Base-by-base conservation (phyloP, 2,113 vertebrate genomes). In the Eidolon helvum region DNA sequence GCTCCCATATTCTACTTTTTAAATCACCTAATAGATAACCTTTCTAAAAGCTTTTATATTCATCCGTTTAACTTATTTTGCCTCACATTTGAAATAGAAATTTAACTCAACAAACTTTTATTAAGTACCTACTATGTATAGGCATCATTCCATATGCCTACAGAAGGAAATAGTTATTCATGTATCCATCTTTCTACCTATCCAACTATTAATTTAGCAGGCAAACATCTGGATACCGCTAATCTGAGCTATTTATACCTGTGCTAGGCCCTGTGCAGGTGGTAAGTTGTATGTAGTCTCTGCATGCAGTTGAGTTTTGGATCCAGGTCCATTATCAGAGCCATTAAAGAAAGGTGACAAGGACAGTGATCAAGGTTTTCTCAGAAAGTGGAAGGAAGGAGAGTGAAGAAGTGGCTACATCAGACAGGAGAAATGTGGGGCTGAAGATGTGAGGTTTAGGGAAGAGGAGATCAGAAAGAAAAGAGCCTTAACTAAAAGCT, bases 401-500 rank as follows among this genome's bases (percentile, higher is more conserved):
- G 8, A 9, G n/a, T 19, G 16, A 33, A 57, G 1, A 8, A 35
- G 35, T 88, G 16, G 22, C 8, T 79, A 40, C 16, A 28, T 50
- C 11, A 78, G 30, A 72, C 7, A 68, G 50, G 91, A 33, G 1
- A 43, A 83, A 83, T 50, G 2, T 22, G 2, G 4, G 35, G 40
- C 38, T 82, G 55, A 68, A 15, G 40, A 45, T 43, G 28, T 38
- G 22, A 78, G 24, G 40, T 55, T 48, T 87, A 68, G 18, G 22
- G 33, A 74, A 75, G 22, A 87, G 48, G 30, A 55, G 15, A 10
- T 77, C 10, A 79, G 59, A 71, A 71, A 83, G 53, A 85, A 90
- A 78, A 85, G 40, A 88, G 18, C 33, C 24, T 89, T 71, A 78
- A 94, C 95, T 93, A 90, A 98, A 96, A 93, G 48, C 35, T 50